Evolutionary conservation across 35 echinoderm and acorn worm species (phyloP).

Genomic region (Ophioderma brevispina): DNA sequence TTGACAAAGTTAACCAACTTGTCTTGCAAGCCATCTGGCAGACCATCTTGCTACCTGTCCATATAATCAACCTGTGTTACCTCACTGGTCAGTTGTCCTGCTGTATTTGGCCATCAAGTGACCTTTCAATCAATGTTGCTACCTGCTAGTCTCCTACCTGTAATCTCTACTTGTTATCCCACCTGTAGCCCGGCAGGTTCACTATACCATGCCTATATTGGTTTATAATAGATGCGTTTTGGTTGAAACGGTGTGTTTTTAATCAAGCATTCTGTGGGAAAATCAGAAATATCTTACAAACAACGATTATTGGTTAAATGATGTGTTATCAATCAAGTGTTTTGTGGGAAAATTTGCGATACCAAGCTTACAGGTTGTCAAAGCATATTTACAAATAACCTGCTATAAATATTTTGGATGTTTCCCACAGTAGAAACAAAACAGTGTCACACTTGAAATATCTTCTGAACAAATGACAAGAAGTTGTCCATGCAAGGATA

Average conservation of each 20-base stretch:
- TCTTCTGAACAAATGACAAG: too few species aligned
- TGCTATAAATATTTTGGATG: not conserved
- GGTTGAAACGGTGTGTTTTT: not conserved
- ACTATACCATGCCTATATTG: not conserved
- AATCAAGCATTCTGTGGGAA: not conserved
- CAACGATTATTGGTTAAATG: not conserved
- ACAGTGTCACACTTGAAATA: too few species aligned
- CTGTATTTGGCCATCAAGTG: not conserved
- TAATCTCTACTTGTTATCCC: not conserved
- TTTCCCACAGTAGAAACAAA: too few species aligned
- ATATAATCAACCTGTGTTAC: not conserved
- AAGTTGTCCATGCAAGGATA: too few species aligned
- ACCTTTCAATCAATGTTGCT: not conserved
- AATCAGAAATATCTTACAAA: not conserved
- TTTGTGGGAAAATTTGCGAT: not conserved
- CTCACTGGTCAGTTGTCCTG: not conserved
- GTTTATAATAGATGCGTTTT: not conserved
- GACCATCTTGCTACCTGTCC: too few species aligned
- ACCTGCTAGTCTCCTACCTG: not conserved
- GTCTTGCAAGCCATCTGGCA: too few species aligned
- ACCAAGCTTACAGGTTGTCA: not conserved
- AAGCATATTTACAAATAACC: not conserved
- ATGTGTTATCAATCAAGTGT: constrained; percentile 3
- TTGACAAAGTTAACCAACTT: too few species aligned
- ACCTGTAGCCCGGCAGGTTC: not conserved